Base-by-base conservation (phyloP, 2,797 vertebrate species). In the Aphelocoma californica region DNA sequence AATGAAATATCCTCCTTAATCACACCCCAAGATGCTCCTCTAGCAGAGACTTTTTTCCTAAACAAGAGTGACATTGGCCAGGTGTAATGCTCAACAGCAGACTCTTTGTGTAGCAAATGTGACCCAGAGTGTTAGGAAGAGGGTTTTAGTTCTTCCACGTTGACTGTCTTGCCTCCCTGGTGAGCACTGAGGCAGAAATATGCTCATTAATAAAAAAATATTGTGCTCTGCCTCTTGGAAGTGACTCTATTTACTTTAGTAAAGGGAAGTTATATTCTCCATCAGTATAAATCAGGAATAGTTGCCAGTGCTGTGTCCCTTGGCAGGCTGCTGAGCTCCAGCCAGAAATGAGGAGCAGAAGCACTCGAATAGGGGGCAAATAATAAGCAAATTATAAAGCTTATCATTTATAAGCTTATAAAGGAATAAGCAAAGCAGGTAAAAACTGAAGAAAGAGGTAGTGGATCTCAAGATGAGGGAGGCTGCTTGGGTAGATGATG, bases 181-280 rank as follows among this genome's bases (percentile, higher is more conserved):
- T 82, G 70, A 78, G 62, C 73, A 58, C 48, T 66, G 62, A 81
- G 44, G 54, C 73, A 94, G 74, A 92, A 94, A 72, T 29, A 18
- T 51, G 32, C 70, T 86, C 18, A 18, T 88, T 93, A 86, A 86
- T 92, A 91, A 82, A 84, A 93, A 93, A 91, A 67, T 72, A 78
- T 18, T 86, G 45, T 79, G 66, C 40, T 93, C n/a, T 86, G 72
- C 45, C 48, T 94, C 72, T 87, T 66, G 40, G 47, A 87, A 81
- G 71, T 70, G 40, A 38, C 60, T 94, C 42, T 95, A 58, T 93
- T 96, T 96, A 80, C 66, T 91, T 88, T 93, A 82, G 40, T 80
- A 54, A 92, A 82, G 67, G 50, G 40, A 89, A 87, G 56, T 88
- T 92, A 72, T 53, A 50, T 65, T 90, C 83, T 92, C 65, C 45